phyloP scores from a whole-genome alignment of 2,888 invertebrate genomes.

The Geotrupes spiniger region DNA sequence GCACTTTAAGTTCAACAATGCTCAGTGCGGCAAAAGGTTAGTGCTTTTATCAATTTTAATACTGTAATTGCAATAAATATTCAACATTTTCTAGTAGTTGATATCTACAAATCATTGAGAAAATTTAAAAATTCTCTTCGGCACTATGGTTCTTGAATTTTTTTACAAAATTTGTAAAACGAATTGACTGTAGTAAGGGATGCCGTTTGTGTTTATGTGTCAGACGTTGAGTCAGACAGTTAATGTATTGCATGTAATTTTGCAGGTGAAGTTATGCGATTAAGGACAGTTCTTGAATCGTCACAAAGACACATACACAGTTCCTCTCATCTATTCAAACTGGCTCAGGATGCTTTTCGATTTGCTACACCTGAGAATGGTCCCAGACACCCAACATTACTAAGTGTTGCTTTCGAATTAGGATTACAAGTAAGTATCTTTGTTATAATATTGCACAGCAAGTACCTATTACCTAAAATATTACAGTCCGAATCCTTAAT shows the following conservation, averaged over 20 bases:
- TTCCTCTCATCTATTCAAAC: constrained; percentile 78
- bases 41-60: constrained; percentile 4
- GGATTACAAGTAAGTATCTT: constrained; percentile 63
- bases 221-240: no score
- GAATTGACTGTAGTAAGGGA: no score
- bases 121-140: no score
- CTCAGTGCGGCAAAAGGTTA: constrained; percentile 68
- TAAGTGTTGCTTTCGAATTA: constrained; percentile 78
- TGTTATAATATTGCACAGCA: no score
- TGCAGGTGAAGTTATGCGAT: constrained; percentile 61
- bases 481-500: no score
- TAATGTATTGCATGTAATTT: constrained; percentile 1
- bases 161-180: no score
- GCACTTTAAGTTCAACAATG: constrained; percentile 73
- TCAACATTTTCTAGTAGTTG: no score
- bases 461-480: neutral
- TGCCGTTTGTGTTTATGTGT: no score
- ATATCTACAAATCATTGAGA: no score
- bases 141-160: no score
- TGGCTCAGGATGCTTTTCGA: constrained; percentile 81
- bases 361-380: constrained; percentile 79
- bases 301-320: constrained; percentile 80
- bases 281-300: constrained; percentile 73
- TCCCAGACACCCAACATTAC: constrained; percentile 70
- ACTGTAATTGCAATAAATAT: no score